A percentile compares a stretch with the other conserved stretches of the same genome.
These are phyloP conservation scores for Mungos mungo DNA, from an alignment of 2,113 vertebrate genomes.

Conservation along the genomic window DNA sequence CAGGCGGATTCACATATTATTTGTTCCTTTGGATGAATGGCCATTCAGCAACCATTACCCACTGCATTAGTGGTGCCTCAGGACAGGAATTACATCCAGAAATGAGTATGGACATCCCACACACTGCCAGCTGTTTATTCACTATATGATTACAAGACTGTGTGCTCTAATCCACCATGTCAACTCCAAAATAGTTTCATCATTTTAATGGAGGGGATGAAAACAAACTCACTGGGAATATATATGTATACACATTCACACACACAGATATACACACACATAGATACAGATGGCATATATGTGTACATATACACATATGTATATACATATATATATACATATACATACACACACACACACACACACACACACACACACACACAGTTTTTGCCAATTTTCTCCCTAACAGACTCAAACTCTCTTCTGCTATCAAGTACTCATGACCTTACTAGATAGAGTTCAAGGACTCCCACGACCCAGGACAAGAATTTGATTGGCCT, in stretches of 20 bases:
- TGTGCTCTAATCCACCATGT: neutral
- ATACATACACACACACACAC: neutral
- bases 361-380: too few relatives aligned
- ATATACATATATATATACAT: neutral
- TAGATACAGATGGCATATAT: neutral
- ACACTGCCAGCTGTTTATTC: conserved; percentile 55
- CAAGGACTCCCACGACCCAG: neutral
- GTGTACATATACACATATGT: too few relatives aligned
- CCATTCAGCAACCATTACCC: conserved; percentile 67
- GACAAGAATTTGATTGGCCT: neutral
- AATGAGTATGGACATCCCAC: conserved; percentile 52
- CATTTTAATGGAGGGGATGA: neutral
- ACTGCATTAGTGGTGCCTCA: conserved; percentile 45
- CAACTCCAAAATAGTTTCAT: conserved; percentile 19
- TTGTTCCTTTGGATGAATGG: conserved; percentile 68
- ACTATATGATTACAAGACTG: neutral
- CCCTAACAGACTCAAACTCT: neutral
- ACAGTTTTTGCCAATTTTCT: neutral
- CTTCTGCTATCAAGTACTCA: neutral
- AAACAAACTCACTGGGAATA: neutral
- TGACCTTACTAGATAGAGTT: neutral
- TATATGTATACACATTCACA: neutral
- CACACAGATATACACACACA: neutral
- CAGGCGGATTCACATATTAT: conserved; percentile 73
- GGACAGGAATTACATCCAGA: conserved; percentile 56